Base-by-base conservation (phyloP, 2,797 vertebrate genomes). In the Sciaenops ocellatus region DNA sequence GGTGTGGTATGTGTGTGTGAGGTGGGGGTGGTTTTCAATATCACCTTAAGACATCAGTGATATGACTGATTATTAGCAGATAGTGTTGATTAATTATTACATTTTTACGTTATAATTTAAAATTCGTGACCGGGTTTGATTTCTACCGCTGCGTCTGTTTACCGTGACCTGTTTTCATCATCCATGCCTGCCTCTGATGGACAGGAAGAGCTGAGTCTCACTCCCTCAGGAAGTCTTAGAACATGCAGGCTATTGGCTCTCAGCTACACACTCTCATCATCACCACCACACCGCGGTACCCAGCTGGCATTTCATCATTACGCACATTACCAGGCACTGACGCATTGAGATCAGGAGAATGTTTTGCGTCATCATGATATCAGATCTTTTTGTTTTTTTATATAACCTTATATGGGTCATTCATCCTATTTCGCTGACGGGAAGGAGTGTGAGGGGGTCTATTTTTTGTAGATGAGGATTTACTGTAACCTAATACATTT, bases 301-400 rank as follows among this genome's bases (percentile, higher is more conserved):
- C 66, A 83, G 79, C 78, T 79, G 80, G 78, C 77, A 76, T 87
- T 87, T 92, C 80, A 88, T 91, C 83, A 64, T 86, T 91, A 87
- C 93, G 93, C 92, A 93, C 89, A 73, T 56, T 28, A 48, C 57
- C 81, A 73, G 85, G 38, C 74, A 62, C 7, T 94, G 94, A 95
- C 94, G 94, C 93, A 91, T 60, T 69, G 50, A 87, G 77, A 82
- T 80, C 86, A 81, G 79, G 73, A 82, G 64, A 79, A 79, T 79
- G 80, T 72, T 90, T 84, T 90, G 80, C 91, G 90, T 94, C 92
- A 94, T 90, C 87, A 71, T 54, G 64, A 63, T 64, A 68, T 60
- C 50, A 50, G 60, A 28, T 46, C 78, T 56, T 79, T 72, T 13
- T 44, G 18, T 34, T 66, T 76, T 78, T 69, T 44, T 47, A 69